Percentiles rank a stretch among this genome's conserved stretches.
Conservation (phyloP, 2,797 vertebrate species). For the Poeciliopsis infans region DNA sequence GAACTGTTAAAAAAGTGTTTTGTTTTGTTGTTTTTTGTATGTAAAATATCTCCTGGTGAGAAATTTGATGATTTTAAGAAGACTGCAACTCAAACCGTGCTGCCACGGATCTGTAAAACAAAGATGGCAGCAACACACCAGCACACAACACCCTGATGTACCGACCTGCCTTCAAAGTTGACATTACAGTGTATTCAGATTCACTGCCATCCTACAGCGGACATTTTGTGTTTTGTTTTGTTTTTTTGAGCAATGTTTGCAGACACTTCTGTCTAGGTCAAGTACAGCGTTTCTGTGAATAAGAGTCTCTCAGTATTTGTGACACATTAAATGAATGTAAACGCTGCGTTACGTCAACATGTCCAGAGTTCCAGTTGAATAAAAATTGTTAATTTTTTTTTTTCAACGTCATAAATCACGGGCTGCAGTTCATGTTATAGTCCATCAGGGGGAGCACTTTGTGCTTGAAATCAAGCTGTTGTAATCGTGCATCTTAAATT, state of each 20-base stretch:
- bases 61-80: neutral
- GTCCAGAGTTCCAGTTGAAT: conserved; percentile 3
- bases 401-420: neutral
- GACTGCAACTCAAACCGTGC: neutral
- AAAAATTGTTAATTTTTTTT: neutral
- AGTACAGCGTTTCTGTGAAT: neutral
- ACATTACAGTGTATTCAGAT: neutral
- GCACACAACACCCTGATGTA: neutral
- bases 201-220: conserved; percentile 32
- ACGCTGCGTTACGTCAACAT: neutral
- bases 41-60: neutral
- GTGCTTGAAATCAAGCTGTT: neutral
- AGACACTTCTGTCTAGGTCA: conserved; percentile 11
- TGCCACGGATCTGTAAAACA: neutral
- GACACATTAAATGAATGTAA: neutral
- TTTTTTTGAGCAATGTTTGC: conserved; percentile 6
- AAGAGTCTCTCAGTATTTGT: neutral
- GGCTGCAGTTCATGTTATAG: neutral
- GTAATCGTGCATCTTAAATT: neutral
- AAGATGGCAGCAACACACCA: conserved; percentile 15
- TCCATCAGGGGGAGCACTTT: neutral
- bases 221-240: neutral
- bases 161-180: conserved; percentile 34
- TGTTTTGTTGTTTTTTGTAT: neutral
- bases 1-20: neutral